Conservation (phyloP, 2,113 vertebrate genomes). For the Picathartes gymnocephalus region DNA sequence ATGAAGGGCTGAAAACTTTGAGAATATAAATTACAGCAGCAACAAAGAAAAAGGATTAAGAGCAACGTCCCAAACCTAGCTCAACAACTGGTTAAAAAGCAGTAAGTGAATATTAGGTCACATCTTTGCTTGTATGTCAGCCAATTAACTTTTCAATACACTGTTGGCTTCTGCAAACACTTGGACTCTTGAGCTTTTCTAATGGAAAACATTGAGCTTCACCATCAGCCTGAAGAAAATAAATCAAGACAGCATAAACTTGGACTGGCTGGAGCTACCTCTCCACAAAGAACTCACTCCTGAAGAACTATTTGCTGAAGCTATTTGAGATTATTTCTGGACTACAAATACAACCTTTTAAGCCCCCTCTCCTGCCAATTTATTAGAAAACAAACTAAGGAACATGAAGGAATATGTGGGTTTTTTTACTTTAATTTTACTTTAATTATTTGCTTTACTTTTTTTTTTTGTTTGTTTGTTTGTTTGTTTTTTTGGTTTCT, state of each 20-base stretch:
- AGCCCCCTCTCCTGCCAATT: background rate
- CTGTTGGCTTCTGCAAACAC: background rate
- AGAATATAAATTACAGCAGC: background rate
- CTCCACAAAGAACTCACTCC: background rate
- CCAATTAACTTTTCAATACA: background rate
- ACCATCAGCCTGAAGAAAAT: background rate
- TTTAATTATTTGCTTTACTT: background rate
- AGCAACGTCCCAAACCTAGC: background rate
- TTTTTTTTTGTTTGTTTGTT: no score
- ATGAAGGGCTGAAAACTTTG: background rate
- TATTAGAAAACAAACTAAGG: background rate
- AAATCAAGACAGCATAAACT: background rate
- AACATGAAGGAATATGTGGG: background rate
- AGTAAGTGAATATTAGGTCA: background rate
- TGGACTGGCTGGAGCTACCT: background rate
- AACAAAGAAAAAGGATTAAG: background rate
- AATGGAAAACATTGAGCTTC: background rate
- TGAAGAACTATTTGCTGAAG: background rate
- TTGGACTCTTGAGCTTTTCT: background rate
- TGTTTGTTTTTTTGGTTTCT: no score
- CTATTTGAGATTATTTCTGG: background rate
- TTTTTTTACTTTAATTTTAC: background rate
- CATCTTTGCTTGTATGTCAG: background rate
- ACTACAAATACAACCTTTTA: background rate
- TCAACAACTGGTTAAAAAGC: background rate